Conservation (phyloP, 2,113 vertebrate genomes). For the Entelurus aequoreus region DNA sequence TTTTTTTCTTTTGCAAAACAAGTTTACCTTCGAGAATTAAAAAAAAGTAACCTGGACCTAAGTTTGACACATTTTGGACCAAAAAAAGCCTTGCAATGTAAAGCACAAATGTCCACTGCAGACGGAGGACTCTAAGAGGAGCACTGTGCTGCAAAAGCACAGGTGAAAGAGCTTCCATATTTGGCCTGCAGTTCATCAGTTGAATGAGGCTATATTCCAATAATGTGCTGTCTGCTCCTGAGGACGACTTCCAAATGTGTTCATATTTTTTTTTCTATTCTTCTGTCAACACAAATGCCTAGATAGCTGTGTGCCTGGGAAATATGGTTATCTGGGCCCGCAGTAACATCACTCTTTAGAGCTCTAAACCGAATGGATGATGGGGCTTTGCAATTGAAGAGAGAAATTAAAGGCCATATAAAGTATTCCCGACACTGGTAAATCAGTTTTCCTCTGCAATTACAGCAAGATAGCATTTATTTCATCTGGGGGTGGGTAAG, state of each 20-base stretch:
- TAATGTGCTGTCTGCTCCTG: not conserved
- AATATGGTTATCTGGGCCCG: constrained; percentile 1
- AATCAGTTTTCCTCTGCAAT: constrained; percentile 58
- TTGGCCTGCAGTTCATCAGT: no score
- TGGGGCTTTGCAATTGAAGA: constrained; percentile 6
- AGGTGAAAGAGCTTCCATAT: no score
- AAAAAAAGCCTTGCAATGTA: no score
- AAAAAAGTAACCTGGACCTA: no score
- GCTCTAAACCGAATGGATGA: constrained; percentile 6
- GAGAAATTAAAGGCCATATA: constrained; percentile 45
- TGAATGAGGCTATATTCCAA: not conserved
- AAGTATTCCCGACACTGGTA: constrained; percentile 49
- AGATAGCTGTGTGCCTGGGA: not conserved
- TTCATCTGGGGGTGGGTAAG: constrained; percentile 34
- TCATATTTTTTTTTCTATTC: not conserved
- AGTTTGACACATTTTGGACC: no score
- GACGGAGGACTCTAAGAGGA: no score
- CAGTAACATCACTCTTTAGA: not conserved
- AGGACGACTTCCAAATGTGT: not conserved
- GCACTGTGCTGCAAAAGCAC: no score
- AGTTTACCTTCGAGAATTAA: no score
- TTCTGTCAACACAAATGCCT: not conserved
- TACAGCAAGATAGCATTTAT: constrained; percentile 53
- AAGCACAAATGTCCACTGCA: no score
- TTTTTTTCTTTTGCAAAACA: no score